Evolutionary conservation across 2,888 invertebrate species (phyloP), one percentile per base, ranked within the genome.

Genomic region (Uropetala carovei): DNA sequence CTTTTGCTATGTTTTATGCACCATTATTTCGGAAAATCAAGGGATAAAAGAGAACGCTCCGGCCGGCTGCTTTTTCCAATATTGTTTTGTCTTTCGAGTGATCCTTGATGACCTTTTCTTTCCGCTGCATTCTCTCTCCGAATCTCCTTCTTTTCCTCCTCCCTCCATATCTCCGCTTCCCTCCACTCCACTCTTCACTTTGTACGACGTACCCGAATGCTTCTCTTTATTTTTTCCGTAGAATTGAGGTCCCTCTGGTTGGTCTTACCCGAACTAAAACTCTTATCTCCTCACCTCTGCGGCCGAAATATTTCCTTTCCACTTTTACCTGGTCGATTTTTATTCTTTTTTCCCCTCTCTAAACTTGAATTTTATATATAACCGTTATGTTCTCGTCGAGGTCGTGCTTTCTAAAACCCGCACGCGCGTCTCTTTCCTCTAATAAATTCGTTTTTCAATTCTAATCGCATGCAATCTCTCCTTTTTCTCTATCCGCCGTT

Each of bases 31-130:
- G 75, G 75, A 13, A 22, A 27, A 27, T 75, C 27, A 22, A 75
- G 13, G 27, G 11, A 22, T 27, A 75, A 43, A 75, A 43, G 22
- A 75, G 75, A 27, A 13, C 75, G 22, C 22, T 75, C 9, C 22
- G 11, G 27, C 22, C 75, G 75, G 27, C 22, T 27, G 75, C 75
- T 27, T 75, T 43, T 75, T 75, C 75, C 75, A 75, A 75, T 75
- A 75, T 75, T 75, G 1, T 43, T 75, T 75, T 22, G 22, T 75
- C 75, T 75, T 75, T 75, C 75, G 75, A 75, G 75, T 75, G 75
- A 22, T 75, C 75, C 27, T 22, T 22, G 75, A 75, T 22, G 22
- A 22, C 10, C 27, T 10, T 11, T 27, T 16, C 75, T 43, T 75
- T 27, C 75, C 75, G 75, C 75, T 27, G 75, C 27, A 10, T 75